phyloP scores from a whole-genome alignment of 1,140 invertebrate species.

The Drosophila pruinosa region DNA sequence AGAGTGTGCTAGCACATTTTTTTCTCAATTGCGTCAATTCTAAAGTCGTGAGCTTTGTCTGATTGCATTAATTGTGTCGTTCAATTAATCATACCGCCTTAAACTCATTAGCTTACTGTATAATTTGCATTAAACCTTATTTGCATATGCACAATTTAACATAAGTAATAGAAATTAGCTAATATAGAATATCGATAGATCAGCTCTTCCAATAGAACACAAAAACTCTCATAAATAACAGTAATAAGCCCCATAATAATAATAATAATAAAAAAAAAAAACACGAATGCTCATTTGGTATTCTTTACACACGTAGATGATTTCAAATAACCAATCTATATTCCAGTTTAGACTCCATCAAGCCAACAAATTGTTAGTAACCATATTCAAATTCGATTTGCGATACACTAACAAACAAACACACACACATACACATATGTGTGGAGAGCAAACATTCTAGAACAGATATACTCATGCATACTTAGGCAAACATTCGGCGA shows the following conservation, averaged over 20 bases:
- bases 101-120: slow-evolving; percentile 55
- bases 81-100: slow-evolving; percentile 64
- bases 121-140: background rate
- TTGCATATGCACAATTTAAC: no score
- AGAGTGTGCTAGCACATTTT: slow-evolving; percentile 2
- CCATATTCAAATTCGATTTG: slow-evolving; percentile 64
- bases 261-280: slow-evolving; percentile 1
- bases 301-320: slow-evolving; percentile 23
- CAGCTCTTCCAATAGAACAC: background rate
- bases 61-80: slow-evolving; percentile 71
- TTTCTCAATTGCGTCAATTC: slow-evolving; percentile 53
- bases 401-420: slow-evolving; percentile 15
- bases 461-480: slow-evolving; percentile 18
- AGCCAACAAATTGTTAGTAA: slow-evolving; percentile 70
- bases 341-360: slow-evolving; percentile 44
- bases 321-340: slow-evolving; percentile 34
- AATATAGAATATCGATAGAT: background rate
- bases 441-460: slow-evolving; percentile 28
- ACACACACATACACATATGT: background rate
- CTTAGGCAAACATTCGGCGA: slow-evolving; percentile 56
- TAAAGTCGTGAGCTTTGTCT: slow-evolving; percentile 38
- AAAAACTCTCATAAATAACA: slow-evolving; percentile 34
- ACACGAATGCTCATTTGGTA: slow-evolving; percentile 5
- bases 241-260: background rate
- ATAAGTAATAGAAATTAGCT: background rate